Conservation (phyloP, 1,140 invertebrate genomes). For the Zaprionus ghesquierei region DNA sequence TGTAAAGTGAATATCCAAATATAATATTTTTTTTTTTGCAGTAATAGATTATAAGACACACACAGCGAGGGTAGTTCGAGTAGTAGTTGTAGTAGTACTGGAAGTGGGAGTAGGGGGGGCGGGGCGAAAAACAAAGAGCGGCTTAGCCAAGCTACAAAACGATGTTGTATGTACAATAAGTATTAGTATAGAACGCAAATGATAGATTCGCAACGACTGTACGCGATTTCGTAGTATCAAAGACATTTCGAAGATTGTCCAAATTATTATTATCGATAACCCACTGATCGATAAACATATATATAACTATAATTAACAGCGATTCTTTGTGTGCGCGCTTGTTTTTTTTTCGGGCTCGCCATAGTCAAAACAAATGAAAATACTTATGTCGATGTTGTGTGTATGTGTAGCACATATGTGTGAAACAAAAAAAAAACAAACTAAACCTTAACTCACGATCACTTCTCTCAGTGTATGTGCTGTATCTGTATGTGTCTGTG, state of each 20-base stretch:
- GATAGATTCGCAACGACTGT: too few relatives aligned
- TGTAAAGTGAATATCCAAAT: conserved; percentile 45
- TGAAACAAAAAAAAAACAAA: too few relatives aligned
- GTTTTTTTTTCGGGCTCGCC: neutral
- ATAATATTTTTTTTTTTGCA: conserved; percentile 5
- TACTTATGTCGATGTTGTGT: neutral
- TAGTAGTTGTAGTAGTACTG: neutral
- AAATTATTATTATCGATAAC: neutral
- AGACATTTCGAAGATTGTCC: too few relatives aligned
- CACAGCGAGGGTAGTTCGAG: neutral
- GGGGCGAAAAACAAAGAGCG: conserved; percentile 41
- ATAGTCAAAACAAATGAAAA: neutral
- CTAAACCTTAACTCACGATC: neutral
- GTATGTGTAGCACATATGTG: neutral
- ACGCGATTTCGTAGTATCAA: too few relatives aligned
- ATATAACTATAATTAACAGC: neutral
- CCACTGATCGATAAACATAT: neutral
- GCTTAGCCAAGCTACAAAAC: conserved; percentile 49
- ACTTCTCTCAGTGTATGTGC: neutral
- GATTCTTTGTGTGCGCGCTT: neutral
- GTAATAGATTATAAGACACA: neutral
- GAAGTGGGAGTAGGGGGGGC: neutral
- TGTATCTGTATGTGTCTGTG: neutral
- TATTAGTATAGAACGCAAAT: conserved; percentile 19
- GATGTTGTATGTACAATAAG: conserved; percentile 47